phyloP scores from a whole-genome alignment of 2,797 vertebrate species.

The Pantherophis alleghaniensis region DNA sequence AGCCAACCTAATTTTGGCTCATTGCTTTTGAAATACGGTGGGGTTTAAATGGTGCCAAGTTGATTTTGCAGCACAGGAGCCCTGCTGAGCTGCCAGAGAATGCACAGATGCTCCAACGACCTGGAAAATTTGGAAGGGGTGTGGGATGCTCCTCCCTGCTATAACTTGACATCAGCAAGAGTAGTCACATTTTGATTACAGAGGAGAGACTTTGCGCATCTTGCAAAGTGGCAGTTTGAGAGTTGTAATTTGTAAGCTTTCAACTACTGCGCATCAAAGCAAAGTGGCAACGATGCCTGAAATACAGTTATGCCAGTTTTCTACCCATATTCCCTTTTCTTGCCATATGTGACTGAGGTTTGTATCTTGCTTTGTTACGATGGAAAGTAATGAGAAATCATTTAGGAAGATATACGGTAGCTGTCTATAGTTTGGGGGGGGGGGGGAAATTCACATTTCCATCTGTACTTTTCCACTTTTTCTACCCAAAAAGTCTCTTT shows the following conservation, averaged over 20 bases:
- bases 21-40: background rate
- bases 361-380: background rate
- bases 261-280: background rate
- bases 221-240: background rate
- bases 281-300: background rate
- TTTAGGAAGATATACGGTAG: background rate
- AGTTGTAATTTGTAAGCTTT: background rate
- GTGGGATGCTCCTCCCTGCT: background rate
- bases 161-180: background rate
- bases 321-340: background rate
- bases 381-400: background rate
- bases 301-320: background rate
- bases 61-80: background rate
- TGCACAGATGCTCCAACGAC: background rate
- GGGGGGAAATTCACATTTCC: rapidly evolving
- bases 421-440: background rate
- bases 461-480: background rate
- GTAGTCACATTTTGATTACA: background rate
- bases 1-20: background rate
- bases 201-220: background rate
- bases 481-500: background rate
- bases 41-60: background rate
- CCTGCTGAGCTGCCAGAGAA: background rate
- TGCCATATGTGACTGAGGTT: background rate
- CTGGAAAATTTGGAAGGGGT: background rate